These are phyloP conservation scores for Entomobrya multifasciata DNA, from an alignment of 2,888 invertebrate genomes.

Conservation along the genomic window DNA sequence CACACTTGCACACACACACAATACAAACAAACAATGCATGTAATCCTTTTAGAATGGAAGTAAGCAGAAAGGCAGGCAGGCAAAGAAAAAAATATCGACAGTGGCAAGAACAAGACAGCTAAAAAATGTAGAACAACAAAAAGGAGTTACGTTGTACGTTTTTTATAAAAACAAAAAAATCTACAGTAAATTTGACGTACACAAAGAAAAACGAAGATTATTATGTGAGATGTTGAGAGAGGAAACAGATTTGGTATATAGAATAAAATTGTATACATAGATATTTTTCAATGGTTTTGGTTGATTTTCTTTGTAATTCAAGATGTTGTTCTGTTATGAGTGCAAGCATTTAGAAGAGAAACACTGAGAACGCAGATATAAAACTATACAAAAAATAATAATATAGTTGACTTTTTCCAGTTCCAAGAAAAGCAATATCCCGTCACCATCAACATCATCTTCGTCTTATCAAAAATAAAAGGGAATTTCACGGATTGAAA, in stretches of 20 bases:
- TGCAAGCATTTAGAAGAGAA: not conserved
- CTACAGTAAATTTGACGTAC: constrained; percentile 25
- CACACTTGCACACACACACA: constrained; percentile 3
- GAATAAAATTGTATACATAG: constrained; percentile 37
- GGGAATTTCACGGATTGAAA: not conserved
- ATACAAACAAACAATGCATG: not conserved
- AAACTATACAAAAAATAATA: not conserved
- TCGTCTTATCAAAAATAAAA: too few species aligned
- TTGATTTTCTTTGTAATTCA: constrained; percentile 43
- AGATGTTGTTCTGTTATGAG: too few species aligned
- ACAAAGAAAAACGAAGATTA: constrained; percentile 41
- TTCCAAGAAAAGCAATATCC: not conserved
- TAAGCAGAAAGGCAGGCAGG: not conserved
- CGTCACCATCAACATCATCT: not conserved
- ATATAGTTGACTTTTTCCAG: too few species aligned
- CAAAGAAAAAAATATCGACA: not conserved
- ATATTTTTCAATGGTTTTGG: constrained; percentile 39
- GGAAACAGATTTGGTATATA: constrained; percentile 34
- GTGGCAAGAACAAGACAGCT: not conserved
- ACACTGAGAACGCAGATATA: not conserved
- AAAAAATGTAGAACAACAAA: constrained; percentile 2
- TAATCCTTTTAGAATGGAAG: not conserved
- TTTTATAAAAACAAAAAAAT: not conserved
- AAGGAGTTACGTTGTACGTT: not conserved
- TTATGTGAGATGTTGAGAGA: constrained; percentile 39